Percentiles rank a stretch among this genome's conserved stretches.
phyloP scores from a whole-genome alignment of 2,113 vertebrate species.

The Dicentrarchus labrax region DNA sequence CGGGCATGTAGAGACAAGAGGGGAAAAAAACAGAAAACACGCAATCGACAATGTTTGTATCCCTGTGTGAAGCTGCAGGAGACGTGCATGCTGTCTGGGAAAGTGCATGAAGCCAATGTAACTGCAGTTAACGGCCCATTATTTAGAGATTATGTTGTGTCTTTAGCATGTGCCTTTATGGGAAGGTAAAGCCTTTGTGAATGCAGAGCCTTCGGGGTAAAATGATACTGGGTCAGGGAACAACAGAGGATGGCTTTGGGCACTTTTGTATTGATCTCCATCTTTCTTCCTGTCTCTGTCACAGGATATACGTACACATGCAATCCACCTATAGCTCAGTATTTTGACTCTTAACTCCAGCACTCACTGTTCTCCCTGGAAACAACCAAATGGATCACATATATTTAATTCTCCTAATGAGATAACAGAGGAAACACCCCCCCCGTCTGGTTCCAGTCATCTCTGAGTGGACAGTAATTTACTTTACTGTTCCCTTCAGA shows the following conservation, averaged over 20 bases:
- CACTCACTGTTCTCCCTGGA: neutral
- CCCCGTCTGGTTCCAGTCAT: constrained; percentile 18
- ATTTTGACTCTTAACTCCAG: neutral
- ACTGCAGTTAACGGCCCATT: constrained; percentile 2
- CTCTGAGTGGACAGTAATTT: constrained; percentile 64
- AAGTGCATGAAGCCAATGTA: neutral
- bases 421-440: neutral
- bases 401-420: constrained; percentile 63
- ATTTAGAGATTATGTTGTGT: neutral
- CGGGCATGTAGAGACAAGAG: constrained; percentile 73
- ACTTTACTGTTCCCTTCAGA: constrained; percentile 62
- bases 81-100: neutral
- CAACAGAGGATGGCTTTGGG: constrained; percentile 49
- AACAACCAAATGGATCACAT: neutral
- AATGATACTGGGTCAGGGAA: constrained; percentile 53
- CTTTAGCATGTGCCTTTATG: constrained; percentile 36
- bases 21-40: constrained; percentile 14
- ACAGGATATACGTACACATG: neutral
- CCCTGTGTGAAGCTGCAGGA: constrained; percentile 11
- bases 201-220: constrained; percentile 42
- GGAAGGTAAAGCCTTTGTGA: constrained; percentile 28
- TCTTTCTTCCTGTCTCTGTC: constrained; percentile 45
- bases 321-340: constrained; percentile 10
- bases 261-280: constrained; percentile 56
- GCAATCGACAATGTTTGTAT: constrained; percentile 13